These are phyloP conservation scores for Coracias cyanogaster DNA, from an alignment of 2,797 vertebrate genomes.

Conservation along the genomic window DNA sequence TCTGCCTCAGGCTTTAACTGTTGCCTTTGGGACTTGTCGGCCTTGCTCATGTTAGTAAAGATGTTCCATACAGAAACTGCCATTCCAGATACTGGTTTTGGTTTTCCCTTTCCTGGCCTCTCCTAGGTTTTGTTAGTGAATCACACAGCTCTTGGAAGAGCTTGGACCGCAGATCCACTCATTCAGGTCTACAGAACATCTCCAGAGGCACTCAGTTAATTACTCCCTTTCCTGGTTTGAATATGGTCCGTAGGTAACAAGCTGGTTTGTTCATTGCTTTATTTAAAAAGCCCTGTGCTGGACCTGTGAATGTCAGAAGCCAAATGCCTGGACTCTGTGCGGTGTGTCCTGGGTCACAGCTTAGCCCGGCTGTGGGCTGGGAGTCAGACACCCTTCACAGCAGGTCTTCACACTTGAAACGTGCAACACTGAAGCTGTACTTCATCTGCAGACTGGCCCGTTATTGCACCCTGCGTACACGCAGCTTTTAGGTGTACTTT, in stretches of 20 bases:
- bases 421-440: neutral
- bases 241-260: rapidly evolving
- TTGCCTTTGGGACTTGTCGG: neutral
- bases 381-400: neutral
- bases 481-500: neutral
- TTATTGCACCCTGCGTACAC: rapidly evolving
- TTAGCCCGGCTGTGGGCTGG: rapidly evolving
- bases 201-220: neutral
- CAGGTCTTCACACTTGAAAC: rapidly evolving
- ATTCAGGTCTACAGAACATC: neutral
- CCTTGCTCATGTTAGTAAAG: neutral
- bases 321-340: neutral
- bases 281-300: neutral
- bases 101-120: neutral
- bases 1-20: neutral
- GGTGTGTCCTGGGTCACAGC: no score
- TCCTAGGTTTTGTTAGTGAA: neutral
- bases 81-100: neutral
- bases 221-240: neutral
- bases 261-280: neutral
- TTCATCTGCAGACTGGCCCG: neutral
- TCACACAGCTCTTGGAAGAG: neutral
- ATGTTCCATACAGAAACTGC: neutral
- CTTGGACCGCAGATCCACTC: neutral
- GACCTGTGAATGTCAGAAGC: neutral